phyloP scores from a whole-genome alignment of 2,888 invertebrate genomes.

The Baronia brevicornis region DNA sequence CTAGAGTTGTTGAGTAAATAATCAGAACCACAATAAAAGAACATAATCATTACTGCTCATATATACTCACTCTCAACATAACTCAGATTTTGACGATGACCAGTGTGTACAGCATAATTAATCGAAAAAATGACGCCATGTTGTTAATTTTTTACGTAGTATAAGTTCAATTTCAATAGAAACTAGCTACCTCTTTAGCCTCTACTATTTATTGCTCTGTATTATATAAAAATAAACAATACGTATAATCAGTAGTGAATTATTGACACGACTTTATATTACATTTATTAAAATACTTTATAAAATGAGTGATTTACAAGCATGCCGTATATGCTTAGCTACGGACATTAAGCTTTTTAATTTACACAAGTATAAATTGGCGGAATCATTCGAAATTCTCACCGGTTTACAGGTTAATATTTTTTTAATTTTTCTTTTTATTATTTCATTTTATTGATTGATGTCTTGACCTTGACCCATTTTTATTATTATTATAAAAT shows the following conservation, averaged over 20 bases:
- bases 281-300: too few species aligned
- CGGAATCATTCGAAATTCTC: constrained; percentile 35
- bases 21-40: too few species aligned
- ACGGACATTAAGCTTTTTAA: constrained; percentile 43
- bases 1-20: too few species aligned
- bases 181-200: not conserved
- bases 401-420: constrained; percentile 40
- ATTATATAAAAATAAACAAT: not conserved
- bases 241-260: not conserved
- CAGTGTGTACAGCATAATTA: too few species aligned
- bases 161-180: constrained; percentile 9
- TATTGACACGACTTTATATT: too few species aligned
- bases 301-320: constrained; percentile 26
- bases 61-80: too few species aligned
- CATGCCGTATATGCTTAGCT: constrained; percentile 47
- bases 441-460: not conserved
- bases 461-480: not conserved
- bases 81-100: too few species aligned
- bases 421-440: not conserved
- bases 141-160: too few species aligned
- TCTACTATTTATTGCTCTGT: constrained; percentile 14
- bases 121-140: too few species aligned
- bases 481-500: not conserved
- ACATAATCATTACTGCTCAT: too few species aligned
- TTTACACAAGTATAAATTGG: constrained; percentile 35